phyloP scores from a whole-genome alignment of 64 coral and sea anemone genomes.

The Montipora sp. region DNA sequence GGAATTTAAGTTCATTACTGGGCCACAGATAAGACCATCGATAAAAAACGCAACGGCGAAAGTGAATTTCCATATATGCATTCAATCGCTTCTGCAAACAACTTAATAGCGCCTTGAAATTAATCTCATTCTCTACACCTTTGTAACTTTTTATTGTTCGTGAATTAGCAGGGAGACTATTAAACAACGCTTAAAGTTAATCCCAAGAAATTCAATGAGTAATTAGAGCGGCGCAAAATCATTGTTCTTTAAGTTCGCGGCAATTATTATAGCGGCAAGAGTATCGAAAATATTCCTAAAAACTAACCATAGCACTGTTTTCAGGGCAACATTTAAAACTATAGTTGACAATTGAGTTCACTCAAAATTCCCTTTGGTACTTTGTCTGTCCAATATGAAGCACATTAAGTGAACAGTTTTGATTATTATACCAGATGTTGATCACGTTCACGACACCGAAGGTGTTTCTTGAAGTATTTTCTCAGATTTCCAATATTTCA shows the following conservation, averaged over 20 bases:
- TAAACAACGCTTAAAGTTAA: constrained; percentile 52
- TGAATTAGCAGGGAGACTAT: constrained; percentile 7
- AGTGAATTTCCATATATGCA: constrained; percentile 57
- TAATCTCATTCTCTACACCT: not conserved
- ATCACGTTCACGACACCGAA: not conserved
- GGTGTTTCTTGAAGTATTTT: not conserved
- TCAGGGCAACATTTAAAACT: not conserved
- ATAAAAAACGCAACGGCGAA: constrained; percentile 14
- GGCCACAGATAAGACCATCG: constrained; percentile 22
- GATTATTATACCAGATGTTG: constrained; percentile 43
- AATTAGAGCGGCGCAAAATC: not conserved
- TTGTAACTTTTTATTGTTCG: not conserved
- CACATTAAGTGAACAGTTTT: constrained; percentile 15
- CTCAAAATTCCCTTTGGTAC: not conserved
- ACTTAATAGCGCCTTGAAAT: not conserved
- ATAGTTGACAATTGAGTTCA: not conserved
- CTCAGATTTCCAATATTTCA: not conserved
- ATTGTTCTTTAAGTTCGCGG: not conserved
- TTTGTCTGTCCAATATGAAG: constrained; percentile 30
- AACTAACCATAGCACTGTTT: not conserved
- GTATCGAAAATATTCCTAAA: not conserved
- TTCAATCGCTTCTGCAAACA: not conserved
- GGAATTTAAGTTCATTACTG: constrained; percentile 35
- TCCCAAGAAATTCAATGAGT: not conserved
- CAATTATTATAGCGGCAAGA: not conserved